Conservation (phyloP, 30 jellyfish, hydroid and myxozoan species). For the Hydra vulgaris region DNA sequence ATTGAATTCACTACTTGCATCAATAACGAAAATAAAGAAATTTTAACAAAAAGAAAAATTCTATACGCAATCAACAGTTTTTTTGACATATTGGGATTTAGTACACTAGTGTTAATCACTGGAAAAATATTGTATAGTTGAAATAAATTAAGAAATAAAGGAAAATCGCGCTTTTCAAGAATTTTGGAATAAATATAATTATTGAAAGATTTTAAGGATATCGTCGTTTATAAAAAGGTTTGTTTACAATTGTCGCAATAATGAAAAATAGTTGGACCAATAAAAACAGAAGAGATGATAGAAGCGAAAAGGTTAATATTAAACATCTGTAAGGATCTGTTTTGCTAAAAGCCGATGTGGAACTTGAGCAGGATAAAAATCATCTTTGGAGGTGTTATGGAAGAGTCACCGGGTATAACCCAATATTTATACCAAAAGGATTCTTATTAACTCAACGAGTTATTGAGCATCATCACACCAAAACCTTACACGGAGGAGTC, state of each 20-base stretch:
- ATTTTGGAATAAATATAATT: neutral
- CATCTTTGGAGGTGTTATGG: too few relatives aligned
- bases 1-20: neutral
- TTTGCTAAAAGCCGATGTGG: constrained; percentile 1
- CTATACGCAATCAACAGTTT: neutral
- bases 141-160: too few relatives aligned
- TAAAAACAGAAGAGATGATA: constrained; percentile 36
- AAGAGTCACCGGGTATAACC: too few relatives aligned
- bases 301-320: constrained; percentile 41
- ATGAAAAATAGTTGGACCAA: neutral
- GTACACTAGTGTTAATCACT: neutral
- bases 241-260: constrained; percentile 8
- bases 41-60: neutral
- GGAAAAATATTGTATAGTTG: too few relatives aligned
- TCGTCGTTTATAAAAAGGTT: neutral
- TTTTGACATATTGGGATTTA: neutral
- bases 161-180: neutral
- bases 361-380: too few relatives aligned
- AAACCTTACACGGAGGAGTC: constrained; percentile 31
- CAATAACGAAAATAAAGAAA: neutral
- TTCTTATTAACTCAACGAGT: constrained; percentile 15
- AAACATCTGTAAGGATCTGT: constrained; percentile 19
- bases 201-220: neutral
- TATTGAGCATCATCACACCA: constrained; percentile 26
- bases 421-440: too few relatives aligned